Conservation (phyloP, 2,797 vertebrate genomes). For the Bufotes viridis region DNA sequence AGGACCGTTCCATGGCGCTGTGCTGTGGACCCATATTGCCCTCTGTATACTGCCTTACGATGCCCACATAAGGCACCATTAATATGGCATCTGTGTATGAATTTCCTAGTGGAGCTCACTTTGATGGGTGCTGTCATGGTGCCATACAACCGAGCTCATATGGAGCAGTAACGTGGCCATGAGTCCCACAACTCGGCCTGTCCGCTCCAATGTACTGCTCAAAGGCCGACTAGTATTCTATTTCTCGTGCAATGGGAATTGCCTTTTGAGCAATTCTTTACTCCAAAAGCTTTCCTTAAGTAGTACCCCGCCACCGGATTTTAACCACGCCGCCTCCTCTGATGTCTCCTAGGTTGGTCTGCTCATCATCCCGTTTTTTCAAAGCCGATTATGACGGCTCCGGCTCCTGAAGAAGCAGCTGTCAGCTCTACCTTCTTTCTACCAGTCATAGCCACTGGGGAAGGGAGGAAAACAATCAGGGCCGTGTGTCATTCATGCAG, state of each 20-base stretch:
- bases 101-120: no score
- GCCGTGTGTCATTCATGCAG: not conserved
- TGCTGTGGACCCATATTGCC: no score
- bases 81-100: no score
- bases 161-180: no score
- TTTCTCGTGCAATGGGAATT: not conserved
- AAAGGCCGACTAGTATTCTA: no score
- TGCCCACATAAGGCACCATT: no score
- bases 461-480: not conserved
- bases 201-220: no score
- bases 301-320: not conserved
- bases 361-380: conserved; percentile 40
- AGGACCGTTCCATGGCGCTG: no score
- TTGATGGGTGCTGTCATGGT: no score
- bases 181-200: no score
- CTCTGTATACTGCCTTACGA: no score
- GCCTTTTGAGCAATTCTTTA: not conserved
- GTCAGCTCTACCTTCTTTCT: conserved; percentile 28
- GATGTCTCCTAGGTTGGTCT: not conserved
- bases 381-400: conserved; percentile 54
- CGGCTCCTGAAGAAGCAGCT: conserved; percentile 46
- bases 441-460: not conserved
- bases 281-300: not conserved
- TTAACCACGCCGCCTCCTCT: not conserved
- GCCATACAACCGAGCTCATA: no score